Base-by-base conservation (phyloP, 2,888 invertebrate genomes). In the Macrosiphum euphorbiae region DNA sequence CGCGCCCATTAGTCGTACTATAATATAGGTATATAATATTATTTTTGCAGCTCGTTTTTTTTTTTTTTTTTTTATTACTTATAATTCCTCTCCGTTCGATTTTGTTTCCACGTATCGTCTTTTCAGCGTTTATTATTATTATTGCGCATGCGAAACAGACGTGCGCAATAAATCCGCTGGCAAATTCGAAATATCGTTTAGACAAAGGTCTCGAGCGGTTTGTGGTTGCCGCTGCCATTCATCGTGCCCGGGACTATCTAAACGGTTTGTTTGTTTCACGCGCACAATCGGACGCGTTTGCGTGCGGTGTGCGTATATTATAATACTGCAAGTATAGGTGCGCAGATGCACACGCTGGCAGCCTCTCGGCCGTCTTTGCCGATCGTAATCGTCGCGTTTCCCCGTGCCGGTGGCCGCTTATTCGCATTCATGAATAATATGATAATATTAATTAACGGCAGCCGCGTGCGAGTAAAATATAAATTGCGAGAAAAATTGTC, bases 401-500 rank as follows among this genome's bases (percentile, higher is more conserved):
- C 78, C 78, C 78, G 78, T 24, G 61, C 47, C 78, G n/a, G 78
- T 47, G 44, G 67, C 61, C 84, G 41, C 88, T 41, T 41, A 35
- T 78, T 44, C 44, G 91, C 41, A 85, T 91, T 84, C 91, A 91
- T 91, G 91, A 91, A 91, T 91, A 91, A 84, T 91, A 91, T 84
- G 85, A 85, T 91, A 91, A 91, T 91, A 91, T 91, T 91, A 91
- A 91, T 91, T 91, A 91, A 91, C 85, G 85, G 89, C 28, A 47
- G 13, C 58, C 89, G 89, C 50, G 89, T 41, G 89, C 58, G 44
- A 44, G 44, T 35, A 35, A 78, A 78, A 41, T 35, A 85, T 41
- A 85, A 85, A 44, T 10, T 10, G 61, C 88, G 58, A 89, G 41
- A 89, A 89, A 78, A 61, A 89, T 61, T 61, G 58, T 44, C 44